Conservation (phyloP, 2,888 invertebrate species). For the Acleris sparsana region DNA sequence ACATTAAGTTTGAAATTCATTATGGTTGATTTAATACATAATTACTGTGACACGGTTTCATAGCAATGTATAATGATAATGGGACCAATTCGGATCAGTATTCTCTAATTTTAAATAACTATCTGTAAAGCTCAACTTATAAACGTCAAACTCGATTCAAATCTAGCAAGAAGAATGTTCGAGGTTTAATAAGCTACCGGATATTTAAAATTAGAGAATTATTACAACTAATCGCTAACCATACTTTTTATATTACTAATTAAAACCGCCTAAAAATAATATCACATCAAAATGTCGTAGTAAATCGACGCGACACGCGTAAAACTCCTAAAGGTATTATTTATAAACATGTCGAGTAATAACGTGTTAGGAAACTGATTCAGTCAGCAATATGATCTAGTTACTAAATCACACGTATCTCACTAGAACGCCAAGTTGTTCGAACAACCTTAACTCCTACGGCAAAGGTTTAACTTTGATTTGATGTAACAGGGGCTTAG, state of each 20-base stretch:
- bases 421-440: background rate
- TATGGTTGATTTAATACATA: no score
- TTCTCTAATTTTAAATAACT: no score
- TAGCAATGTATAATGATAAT: no score
- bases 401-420: background rate
- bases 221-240: background rate
- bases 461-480: background rate
- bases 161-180: no score
- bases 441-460: background rate
- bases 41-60: no score
- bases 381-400: constrained; percentile 20
- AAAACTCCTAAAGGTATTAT: constrained; percentile 29
- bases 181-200: no score
- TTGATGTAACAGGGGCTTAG: no score
- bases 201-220: no score
- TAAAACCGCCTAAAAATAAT: background rate
- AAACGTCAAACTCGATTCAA: no score
- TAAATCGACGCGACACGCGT: constrained; percentile 16
- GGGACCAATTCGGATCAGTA: no score
- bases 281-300: background rate
- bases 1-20: no score
- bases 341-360: constrained; percentile 32
- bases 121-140: no score
- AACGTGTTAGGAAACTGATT: constrained; percentile 27
- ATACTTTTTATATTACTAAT: background rate